Conservation (phyloP, 2,113 vertebrate species). For the Gallinago media region DNA sequence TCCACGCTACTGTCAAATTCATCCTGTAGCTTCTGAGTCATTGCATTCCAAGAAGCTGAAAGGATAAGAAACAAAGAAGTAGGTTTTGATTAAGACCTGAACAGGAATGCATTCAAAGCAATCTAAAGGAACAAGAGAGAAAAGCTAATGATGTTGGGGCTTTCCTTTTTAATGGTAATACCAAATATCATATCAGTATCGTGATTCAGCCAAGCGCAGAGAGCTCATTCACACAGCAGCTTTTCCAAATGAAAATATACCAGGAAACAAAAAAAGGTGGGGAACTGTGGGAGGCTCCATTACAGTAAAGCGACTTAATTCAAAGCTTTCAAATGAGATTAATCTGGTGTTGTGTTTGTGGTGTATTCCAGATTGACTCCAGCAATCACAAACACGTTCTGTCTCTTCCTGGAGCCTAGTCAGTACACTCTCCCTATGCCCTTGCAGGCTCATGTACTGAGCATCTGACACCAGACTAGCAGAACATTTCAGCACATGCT, state of each 20-base stretch:
- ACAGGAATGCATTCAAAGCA: not conserved
- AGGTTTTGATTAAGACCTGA: not conserved
- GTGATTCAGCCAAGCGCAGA: not conserved
- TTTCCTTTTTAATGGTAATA: not conserved
- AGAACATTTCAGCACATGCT: not conserved
- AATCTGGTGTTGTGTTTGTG: not conserved
- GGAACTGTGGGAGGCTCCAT: conserved; percentile 25
- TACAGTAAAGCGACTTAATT: conserved; percentile 35
- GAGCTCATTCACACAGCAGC: not conserved
- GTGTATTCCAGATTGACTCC: not conserved
- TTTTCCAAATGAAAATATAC: conserved; percentile 27
- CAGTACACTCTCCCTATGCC: not conserved
- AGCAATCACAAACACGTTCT: not conserved
- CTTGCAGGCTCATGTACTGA: not conserved
- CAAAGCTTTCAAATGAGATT: conserved; percentile 54
- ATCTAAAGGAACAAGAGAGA: not conserved
- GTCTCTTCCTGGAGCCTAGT: not conserved
- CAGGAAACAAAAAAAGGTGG: conserved; percentile 54
- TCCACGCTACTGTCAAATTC: conserved; percentile 86
- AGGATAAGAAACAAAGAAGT: not conserved
- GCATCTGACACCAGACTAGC: not conserved
- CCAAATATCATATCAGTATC: not conserved
- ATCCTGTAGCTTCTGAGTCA: conserved; percentile 90
- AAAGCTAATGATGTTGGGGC: not conserved
- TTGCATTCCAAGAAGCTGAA: conserved; percentile 72